Percentiles rank a stretch among this genome's conserved stretches.
Conservation (phyloP, 2,113 vertebrate species). For the Limanda limanda region DNA sequence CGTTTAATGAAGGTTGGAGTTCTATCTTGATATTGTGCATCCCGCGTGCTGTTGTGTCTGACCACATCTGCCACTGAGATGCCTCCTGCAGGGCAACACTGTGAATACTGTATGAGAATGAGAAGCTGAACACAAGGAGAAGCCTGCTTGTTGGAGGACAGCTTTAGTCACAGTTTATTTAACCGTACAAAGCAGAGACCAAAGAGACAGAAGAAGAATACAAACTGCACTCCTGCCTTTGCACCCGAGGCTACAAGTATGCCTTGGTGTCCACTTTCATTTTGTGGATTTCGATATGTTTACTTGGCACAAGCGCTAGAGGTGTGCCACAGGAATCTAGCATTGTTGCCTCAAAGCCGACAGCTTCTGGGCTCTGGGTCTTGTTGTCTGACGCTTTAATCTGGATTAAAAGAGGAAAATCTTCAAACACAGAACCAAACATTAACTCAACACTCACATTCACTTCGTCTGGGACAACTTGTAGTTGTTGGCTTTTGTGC, state of each 20-base stretch:
- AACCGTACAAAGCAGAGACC: conserved; percentile 5
- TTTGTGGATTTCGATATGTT: conserved; percentile 24
- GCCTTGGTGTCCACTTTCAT: conserved; percentile 51
- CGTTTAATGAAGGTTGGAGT: conserved; percentile 43
- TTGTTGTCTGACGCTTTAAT: conserved; percentile 28
- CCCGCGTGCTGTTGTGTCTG: background rate
- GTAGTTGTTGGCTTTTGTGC: background rate
- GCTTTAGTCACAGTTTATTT: conserved; percentile 5
- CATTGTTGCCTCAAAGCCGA: conserved; percentile 10
- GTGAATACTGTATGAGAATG: background rate
- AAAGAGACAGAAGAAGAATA: conserved; percentile 28
- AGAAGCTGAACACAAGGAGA: conserved; percentile 5
- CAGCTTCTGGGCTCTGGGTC: conserved; percentile 29
- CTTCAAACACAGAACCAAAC: conserved; percentile 2
- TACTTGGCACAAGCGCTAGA: background rate
- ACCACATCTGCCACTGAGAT: conserved; percentile 5
- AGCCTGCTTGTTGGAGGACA: background rate
- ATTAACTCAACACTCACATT: background rate
- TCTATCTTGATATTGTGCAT: conserved; percentile 29
- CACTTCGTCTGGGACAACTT: background rate
- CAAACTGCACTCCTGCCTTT: conserved; percentile 18
- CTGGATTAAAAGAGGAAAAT: conserved; percentile 22
- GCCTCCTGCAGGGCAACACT: background rate
- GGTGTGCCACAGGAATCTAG: conserved; percentile 16
- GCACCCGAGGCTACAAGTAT: conserved; percentile 45